Evolutionary conservation across 2,888 invertebrate genomes (phyloP).

Genomic region (Diaprepes abbreviatus): DNA sequence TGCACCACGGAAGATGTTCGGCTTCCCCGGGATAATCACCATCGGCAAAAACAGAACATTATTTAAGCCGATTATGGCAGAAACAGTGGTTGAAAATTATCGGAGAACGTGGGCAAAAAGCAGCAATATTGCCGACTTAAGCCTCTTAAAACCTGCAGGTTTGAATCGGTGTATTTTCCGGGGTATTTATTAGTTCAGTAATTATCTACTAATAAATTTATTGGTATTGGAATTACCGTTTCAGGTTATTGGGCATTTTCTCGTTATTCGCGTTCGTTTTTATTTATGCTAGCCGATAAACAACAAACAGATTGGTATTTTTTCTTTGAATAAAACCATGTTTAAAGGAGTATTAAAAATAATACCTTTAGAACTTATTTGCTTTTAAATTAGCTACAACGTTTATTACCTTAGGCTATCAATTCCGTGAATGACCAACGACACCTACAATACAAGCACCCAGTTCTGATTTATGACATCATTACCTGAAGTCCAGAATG

Average conservation of each 20-base stretch:
- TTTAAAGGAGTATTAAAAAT: too few relatives aligned
- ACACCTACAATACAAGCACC: too few relatives aligned
- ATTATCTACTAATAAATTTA: slow-evolving; percentile 32
- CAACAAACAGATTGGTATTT: too few relatives aligned
- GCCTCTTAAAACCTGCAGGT: background rate
- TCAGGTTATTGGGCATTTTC: background rate
- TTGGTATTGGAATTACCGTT: background rate
- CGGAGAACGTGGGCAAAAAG: slow-evolving; percentile 31
- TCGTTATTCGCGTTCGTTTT: background rate
- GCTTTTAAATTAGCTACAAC: too few relatives aligned
- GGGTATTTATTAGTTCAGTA: slow-evolving; percentile 9
- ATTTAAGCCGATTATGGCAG: slow-evolving; percentile 32
- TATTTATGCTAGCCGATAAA: too few relatives aligned
- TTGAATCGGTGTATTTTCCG: slow-evolving; percentile 24
- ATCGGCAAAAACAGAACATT: slow-evolving; percentile 33
- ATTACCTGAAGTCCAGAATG: too few relatives aligned
- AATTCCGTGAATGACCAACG: too few relatives aligned
- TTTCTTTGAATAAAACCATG: too few relatives aligned
- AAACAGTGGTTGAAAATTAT: slow-evolving; percentile 31
- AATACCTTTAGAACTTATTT: too few relatives aligned
- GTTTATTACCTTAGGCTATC: too few relatives aligned
- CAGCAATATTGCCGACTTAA: slow-evolving; percentile 31
- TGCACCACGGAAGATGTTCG: slow-evolving; percentile 20
- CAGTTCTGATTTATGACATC: too few relatives aligned
- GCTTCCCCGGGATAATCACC: slow-evolving; percentile 23